A percentile compares a stretch with the other conserved stretches of the same genome.
Evolutionary conservation across 1,140 invertebrate genomes (phyloP).

Genomic region (Epicauta chinensis): DNA sequence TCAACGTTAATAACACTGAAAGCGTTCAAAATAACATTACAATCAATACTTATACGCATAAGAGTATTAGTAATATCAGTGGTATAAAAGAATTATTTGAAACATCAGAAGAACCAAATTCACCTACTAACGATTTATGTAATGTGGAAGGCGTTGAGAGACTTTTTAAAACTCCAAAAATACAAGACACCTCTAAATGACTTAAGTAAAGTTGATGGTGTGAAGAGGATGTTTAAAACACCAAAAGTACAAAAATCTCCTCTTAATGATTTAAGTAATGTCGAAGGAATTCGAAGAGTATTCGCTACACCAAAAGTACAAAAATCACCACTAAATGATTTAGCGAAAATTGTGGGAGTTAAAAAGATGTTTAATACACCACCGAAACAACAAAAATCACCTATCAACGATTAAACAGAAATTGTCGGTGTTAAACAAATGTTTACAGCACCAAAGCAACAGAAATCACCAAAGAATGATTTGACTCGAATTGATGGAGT

Average conservation of each 20-base stretch:
- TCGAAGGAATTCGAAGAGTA: slow-evolving; percentile 35
- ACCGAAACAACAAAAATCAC: slow-evolving; percentile 25
- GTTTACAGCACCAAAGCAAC: slow-evolving; percentile 35
- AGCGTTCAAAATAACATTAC: too few relatives aligned
- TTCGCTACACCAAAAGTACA: slow-evolving; percentile 27
- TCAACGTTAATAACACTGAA: too few relatives aligned
- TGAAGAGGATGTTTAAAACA: slow-evolving; percentile 1
- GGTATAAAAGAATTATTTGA: not conserved
- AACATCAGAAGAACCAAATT: not conserved
- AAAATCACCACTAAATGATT: slow-evolving; percentile 41
- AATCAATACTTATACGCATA: too few relatives aligned
- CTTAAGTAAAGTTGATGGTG: slow-evolving; percentile 37
- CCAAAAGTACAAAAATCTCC: slow-evolving; percentile 28
- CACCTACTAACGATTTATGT: not conserved
- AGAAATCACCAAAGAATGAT: slow-evolving; percentile 32
- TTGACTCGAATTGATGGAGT: slow-evolving; percentile 41
- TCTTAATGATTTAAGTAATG: slow-evolving; percentile 39
- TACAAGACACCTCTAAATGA: slow-evolving; percentile 35
- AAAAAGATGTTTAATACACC: slow-evolving; percentile 36
- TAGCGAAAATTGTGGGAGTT: slow-evolving; percentile 40
- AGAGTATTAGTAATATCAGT: not conserved
- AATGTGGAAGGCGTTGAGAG: not conserved
- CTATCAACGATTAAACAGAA: slow-evolving; percentile 41
- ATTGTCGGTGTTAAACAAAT: slow-evolving; percentile 39
- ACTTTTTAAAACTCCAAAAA: slow-evolving; percentile 4